A percentile compares a stretch with the other conserved stretches of the same genome.
These are phyloP conservation scores for Okapia johnstoni DNA, from an alignment of 2,113 vertebrate genomes.

Conservation along the genomic window DNA sequence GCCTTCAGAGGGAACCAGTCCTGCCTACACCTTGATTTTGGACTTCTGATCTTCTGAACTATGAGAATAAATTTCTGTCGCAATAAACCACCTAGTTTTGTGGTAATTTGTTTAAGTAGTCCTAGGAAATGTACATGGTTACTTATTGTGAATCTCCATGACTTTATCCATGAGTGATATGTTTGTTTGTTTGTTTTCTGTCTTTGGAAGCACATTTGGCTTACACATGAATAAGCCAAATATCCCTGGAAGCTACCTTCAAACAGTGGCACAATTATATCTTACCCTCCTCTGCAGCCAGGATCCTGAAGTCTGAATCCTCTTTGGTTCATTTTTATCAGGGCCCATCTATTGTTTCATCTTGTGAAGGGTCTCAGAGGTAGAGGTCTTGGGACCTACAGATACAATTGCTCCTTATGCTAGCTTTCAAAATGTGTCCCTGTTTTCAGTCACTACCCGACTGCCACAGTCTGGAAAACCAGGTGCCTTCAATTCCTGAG, in stretches of 20 bases:
- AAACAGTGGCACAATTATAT: neutral
- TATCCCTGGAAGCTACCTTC: neutral
- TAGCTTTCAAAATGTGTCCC: neutral
- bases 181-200: neutral
- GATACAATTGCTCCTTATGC: neutral
- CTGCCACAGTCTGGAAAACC: neutral
- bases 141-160: neutral
- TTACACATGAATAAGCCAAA: neutral
- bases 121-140: neutral
- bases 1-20: neutral
- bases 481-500: neutral
- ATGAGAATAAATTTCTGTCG: neutral
- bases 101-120: neutral
- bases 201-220: neutral
- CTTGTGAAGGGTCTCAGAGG: neutral
- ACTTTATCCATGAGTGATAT: neutral
- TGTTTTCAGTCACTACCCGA: neutral
- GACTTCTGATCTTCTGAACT: neutral
- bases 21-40: neutral
- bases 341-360: neutral
- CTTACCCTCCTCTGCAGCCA: neutral
- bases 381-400: neutral
- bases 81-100: neutral
- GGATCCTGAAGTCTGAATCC: neutral
- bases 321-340: neutral